These are phyloP conservation scores for Hemicentrotus pulcherrimus DNA, from an alignment of 35 echinoderm and acorn worm species.

Conservation along the genomic window DNA sequence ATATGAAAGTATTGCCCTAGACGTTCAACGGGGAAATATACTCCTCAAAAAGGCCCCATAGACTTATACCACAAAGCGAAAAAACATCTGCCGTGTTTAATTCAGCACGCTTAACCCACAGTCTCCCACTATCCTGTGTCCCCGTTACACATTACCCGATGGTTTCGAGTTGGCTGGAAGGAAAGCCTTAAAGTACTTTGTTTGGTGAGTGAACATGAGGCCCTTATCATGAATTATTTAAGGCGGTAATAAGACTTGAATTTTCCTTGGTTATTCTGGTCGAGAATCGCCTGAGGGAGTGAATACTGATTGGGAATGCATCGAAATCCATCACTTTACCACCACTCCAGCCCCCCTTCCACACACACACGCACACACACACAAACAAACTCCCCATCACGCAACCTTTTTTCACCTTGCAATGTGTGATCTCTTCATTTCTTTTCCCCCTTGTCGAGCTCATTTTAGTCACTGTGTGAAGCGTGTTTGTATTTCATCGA, in stretches of 20 bases:
- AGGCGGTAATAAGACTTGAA: background rate
- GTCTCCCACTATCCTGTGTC: background rate
- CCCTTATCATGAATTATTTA: background rate
- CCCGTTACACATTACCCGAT: background rate
- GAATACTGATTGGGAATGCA: background rate
- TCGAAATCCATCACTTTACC: background rate
- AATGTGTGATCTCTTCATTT: too few species aligned
- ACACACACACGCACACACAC: background rate
- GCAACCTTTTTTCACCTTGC: too few species aligned
- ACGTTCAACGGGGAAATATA: background rate
- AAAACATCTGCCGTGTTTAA: slow-evolving; percentile 2
- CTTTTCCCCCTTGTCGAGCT: too few species aligned
- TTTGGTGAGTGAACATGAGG: background rate
- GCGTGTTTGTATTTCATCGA: too few species aligned
- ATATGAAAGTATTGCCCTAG: too few species aligned
- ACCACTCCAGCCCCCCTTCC: background rate
- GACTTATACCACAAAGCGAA: background rate
- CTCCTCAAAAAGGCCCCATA: background rate
- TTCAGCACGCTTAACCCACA: background rate
- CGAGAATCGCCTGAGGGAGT: background rate
- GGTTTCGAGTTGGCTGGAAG: background rate
- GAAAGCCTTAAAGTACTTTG: background rate
- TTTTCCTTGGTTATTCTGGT: background rate
- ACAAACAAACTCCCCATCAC: too few species aligned
- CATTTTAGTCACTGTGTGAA: too few species aligned